These are phyloP conservation scores for Carcina quercana DNA, from an alignment of 2,888 invertebrate species.

Conservation along the genomic window DNA sequence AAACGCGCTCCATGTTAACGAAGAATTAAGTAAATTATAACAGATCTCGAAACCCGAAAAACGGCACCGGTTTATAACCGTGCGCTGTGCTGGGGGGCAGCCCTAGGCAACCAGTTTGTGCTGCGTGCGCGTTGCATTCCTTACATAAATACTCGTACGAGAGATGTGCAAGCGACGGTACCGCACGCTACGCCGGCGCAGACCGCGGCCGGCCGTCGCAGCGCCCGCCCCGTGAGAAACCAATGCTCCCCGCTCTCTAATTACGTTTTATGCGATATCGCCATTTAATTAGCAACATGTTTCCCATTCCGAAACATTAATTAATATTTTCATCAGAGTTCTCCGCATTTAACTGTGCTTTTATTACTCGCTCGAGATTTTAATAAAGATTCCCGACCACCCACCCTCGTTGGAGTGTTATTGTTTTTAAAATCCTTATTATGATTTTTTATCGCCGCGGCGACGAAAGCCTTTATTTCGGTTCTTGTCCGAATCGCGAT, in stretches of 20 bases:
- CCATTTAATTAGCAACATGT: slow-evolving; percentile 74
- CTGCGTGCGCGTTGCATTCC: slow-evolving; percentile 50
- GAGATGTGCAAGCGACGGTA: slow-evolving; percentile 25
- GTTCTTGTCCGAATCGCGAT: slow-evolving; percentile 38
- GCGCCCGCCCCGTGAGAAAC: slow-evolving; percentile 61
- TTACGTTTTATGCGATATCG: slow-evolving; percentile 73
- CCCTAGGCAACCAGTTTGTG: slow-evolving; percentile 58
- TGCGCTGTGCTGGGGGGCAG: no score
- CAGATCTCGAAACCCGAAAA: no score
- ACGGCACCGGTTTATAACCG: no score
- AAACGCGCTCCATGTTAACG: no score
- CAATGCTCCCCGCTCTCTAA: slow-evolving; percentile 67
- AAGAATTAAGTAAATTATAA: no score
- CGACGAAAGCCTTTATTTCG: slow-evolving; percentile 42
- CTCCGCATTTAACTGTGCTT: slow-evolving; percentile 70
- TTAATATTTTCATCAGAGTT: slow-evolving; percentile 73
- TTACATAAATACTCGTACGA: slow-evolving; percentile 32
- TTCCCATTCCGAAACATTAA: slow-evolving; percentile 72
- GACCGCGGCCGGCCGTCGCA: slow-evolving; percentile 11
- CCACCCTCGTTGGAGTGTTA: slow-evolving; percentile 61
- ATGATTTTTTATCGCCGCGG: slow-evolving; percentile 50
- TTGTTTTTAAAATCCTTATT: slow-evolving; percentile 61
- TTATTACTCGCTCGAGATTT: slow-evolving; percentile 70
- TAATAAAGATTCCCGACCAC: slow-evolving; percentile 72
- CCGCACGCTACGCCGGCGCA: slow-evolving; percentile 6